A percentile compares a stretch with the other conserved stretches of the same genome.
Evolutionary conservation across 2,113 vertebrate species (phyloP).

Genomic region (Tragulus kanchil): DNA sequence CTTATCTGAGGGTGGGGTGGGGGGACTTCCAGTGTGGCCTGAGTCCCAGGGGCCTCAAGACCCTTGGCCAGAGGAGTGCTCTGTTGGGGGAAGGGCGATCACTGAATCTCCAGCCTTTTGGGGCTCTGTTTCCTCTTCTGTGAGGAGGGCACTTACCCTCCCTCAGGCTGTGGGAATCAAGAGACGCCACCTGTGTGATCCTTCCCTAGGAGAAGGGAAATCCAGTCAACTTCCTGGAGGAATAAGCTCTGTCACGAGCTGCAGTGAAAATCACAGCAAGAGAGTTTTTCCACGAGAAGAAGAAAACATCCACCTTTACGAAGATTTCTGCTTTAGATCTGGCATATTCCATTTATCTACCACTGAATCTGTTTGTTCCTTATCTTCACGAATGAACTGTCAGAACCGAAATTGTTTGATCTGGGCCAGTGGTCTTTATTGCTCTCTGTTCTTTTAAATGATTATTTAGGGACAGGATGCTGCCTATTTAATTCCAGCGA

Average conservation of each 20-base stretch:
- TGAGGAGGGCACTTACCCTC: too few species aligned
- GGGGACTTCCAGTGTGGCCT: accelerated
- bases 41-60: too few species aligned
- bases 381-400: not conserved
- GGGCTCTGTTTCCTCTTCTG: not conserved
- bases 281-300: not conserved
- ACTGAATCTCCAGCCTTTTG: accelerated
- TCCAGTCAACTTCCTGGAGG: not conserved
- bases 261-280: not conserved
- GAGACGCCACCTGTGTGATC: not conserved
- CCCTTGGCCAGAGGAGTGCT: accelerated
- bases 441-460: not conserved
- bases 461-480: not conserved
- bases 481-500: not conserved
- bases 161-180: not conserved
- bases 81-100: not conserved
- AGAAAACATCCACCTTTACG: not conserved
- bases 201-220: not conserved
- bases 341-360: not conserved
- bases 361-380: not conserved
- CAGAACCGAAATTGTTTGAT: not conserved
- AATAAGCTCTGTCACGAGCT: not conserved
- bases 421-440: not conserved
- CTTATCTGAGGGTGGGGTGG: not conserved
- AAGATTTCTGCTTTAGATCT: not conserved